Base-by-base conservation (phyloP, 1,140 invertebrate species). In the Chlorops oryzae region DNA sequence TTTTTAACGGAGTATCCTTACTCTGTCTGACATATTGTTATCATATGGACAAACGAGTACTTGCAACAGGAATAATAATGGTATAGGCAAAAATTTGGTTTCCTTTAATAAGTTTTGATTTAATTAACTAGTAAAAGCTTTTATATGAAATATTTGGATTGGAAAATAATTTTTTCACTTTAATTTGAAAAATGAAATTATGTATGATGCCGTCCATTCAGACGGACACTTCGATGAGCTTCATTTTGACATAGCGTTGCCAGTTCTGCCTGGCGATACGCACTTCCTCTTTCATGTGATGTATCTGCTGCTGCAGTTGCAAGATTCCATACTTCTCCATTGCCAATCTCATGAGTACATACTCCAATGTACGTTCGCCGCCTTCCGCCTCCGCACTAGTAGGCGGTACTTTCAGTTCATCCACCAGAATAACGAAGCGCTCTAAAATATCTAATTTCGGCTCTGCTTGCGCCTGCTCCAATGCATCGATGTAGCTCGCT, bases 401-500 rank as follows among this genome's bases (percentile, higher is more conserved):
- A 13, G 27, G 10, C 1, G 62, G 56, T 13, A 46, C 32, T 5
- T 48, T 44, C 15, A 65, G 41, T 10, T 15, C 25, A 10, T 63
- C 56, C 1, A 65, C 57, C 2, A 65, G 37, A 1, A 12, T 13
- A 1, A 61, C 10, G 35, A 56, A 64, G 21, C 56, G 58, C n/a
- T 55, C 58, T n/a, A 63, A 20, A 18, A 57, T 42, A 21, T 59
- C 52, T 13, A 63, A 37, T n/a, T n/a, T n/a, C n/a, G n/a, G n/a
- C 9, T 10, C 28, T 9, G 37, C 37, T 7, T 6, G 15, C 37
- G 18, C 18, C 15, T 39, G 12, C 37, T 65, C 63, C 45, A 65
- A 62, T 6, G 53, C 56, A 32, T 65, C 61, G 1, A 50, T 50
- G 38, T 63, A 65, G 22, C 56, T 57, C 32, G 64, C 15, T 6